phyloP scores from a whole-genome alignment of 23 tunicate species.

The Clavelina lepadiformis region DNA sequence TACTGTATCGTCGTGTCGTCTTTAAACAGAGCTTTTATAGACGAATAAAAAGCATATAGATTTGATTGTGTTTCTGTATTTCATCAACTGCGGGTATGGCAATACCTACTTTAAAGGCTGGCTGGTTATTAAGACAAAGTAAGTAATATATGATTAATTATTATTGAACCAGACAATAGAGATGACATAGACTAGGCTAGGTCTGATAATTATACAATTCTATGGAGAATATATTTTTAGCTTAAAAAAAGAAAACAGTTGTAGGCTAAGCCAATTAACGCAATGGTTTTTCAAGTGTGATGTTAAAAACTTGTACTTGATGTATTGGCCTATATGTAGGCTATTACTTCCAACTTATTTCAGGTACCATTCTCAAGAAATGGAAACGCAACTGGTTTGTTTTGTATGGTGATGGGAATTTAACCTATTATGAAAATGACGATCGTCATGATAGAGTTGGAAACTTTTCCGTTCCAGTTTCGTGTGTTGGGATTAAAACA shows the following conservation, averaged over 20 bases:
- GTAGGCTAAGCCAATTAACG: no score
- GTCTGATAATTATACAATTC: no score
- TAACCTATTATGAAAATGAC: constrained; percentile 65
- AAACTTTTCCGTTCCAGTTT: constrained; percentile 38
- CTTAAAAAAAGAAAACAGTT: not conserved
- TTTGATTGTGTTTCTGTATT: no score
- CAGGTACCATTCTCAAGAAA: constrained; percentile 60
- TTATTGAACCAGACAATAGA: not conserved
- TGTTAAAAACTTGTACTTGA: no score
- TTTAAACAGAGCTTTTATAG: no score
- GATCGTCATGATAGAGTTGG: constrained; percentile 50
- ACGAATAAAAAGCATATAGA: no score
- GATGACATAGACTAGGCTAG: no score
- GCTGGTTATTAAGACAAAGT: constrained; percentile 54
- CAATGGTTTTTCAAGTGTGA: no score
- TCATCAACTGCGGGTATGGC: no score
- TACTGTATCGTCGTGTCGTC: no score
- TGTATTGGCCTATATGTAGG: no score
- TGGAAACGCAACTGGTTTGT: constrained; percentile 85
- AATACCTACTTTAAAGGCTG: constrained; percentile 37
- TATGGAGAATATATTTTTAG: not conserved
- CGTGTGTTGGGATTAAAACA: constrained; percentile 50
- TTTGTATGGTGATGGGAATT: constrained; percentile 69
- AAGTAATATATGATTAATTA: not conserved
- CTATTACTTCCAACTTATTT: no score